Percentiles rank a stretch among this genome's conserved stretches.
Conservation (phyloP, 2,113 vertebrate genomes). For the Paratilapia polleni region DNA sequence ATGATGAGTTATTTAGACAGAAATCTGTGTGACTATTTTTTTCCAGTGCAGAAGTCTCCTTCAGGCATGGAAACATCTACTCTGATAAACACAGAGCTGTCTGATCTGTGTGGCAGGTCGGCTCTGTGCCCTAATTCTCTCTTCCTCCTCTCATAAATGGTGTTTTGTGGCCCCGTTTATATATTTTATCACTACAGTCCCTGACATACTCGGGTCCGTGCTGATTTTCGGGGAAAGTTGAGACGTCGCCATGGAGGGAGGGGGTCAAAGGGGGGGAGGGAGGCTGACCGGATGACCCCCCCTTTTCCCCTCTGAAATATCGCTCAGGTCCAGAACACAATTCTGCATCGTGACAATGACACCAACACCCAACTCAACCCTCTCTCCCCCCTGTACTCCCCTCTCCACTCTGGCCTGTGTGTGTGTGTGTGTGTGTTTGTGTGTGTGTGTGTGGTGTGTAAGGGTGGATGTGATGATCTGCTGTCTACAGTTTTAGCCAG, state of each 20-base stretch:
- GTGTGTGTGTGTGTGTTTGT: constrained; percentile 43
- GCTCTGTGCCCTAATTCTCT: constrained; percentile 45
- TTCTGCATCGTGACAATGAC: constrained; percentile 84
- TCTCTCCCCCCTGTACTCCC: constrained; percentile 9
- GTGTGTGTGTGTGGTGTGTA: constrained; percentile 19
- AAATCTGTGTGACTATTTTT: background rate
- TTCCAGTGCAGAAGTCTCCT: background rate
- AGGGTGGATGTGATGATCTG: constrained; percentile 40
- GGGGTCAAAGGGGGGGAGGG: constrained; percentile 74
- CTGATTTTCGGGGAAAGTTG: constrained; percentile 79
- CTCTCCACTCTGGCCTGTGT: constrained; percentile 58
- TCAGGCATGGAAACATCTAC: background rate
- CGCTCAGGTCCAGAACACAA: constrained; percentile 82
- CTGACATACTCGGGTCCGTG: constrained; percentile 76
- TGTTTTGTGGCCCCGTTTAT: constrained; percentile 79
- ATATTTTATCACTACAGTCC: constrained; percentile 82
- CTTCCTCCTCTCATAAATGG: constrained; percentile 67
- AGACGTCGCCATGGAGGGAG: constrained; percentile 76
- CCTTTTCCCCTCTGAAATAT: constrained; percentile 77
- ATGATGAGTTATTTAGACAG: background rate
- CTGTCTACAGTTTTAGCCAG: constrained; percentile 34
- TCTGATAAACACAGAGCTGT: constrained; percentile 1
- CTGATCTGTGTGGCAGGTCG: constrained; percentile 29
- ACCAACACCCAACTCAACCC: constrained; percentile 69
- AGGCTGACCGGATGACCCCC: constrained; percentile 78